Conservation (phyloP, 2,113 vertebrate genomes). For the Micromys minutus region DNA sequence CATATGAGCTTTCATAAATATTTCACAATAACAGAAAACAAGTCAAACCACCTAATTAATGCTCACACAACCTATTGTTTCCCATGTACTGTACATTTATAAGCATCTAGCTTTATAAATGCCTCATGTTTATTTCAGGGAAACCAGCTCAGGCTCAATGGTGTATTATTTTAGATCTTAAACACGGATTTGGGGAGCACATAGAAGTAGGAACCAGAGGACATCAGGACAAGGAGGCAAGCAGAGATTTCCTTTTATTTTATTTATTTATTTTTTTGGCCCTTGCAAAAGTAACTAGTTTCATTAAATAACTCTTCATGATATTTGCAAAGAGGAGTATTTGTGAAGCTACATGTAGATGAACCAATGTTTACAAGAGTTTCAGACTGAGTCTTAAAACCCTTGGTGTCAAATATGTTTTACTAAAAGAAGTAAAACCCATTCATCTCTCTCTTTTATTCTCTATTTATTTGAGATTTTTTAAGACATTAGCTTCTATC, state of each 20-base stretch:
- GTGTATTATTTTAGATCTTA: conserved; percentile 19
- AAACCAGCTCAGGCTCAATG: background rate
- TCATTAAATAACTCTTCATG: background rate
- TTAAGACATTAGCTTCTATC: background rate
- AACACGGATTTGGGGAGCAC: too few species aligned
- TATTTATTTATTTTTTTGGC: too few species aligned
- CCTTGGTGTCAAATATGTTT: background rate
- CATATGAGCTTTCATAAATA: background rate
- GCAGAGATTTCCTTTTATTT: background rate
- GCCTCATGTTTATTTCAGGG: conserved; percentile 39
- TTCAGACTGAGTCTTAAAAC: background rate
- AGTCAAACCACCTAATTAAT: background rate
- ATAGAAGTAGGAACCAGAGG: background rate
- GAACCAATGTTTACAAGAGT: background rate
- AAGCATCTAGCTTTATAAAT: background rate
- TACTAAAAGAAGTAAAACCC: background rate
- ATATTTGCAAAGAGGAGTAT: background rate
- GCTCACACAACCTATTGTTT: conserved; percentile 12
- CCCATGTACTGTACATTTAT: background rate
- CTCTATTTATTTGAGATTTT: background rate
- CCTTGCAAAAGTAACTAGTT: conserved; percentile 15
- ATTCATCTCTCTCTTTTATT: background rate
- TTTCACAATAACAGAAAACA: conserved; percentile 12
- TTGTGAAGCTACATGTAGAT: background rate
- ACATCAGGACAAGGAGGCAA: background rate